Base-by-base conservation (phyloP, 2,113 vertebrate genomes). In the Spermophilus dauricus region DNA sequence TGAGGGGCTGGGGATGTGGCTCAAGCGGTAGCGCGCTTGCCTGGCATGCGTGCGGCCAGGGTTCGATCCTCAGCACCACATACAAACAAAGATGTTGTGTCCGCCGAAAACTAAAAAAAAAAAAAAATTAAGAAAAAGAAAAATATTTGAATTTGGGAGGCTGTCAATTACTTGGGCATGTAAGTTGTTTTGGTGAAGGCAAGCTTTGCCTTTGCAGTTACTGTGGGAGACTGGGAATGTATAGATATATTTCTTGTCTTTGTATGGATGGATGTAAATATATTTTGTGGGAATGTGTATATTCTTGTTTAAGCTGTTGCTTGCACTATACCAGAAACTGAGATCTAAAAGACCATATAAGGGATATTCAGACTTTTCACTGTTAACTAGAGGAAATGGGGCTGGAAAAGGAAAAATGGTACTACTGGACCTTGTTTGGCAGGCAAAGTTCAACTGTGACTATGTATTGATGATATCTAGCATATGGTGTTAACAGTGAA, bases 321-420 rank as follows among this genome's bases (percentile, higher is more conserved):
- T 42, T 85, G 63, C 14, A 67, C 37, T 56, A 4, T 32, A 65
- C 56, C 73, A 76, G 73, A 96, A 81, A 72, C n/a, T 30, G 69
- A 89, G 72, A 89, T 61, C 86, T 42, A 90, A 11, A 24, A 83
- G 81, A 48, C 20, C 34, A 93, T 32, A 93, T 77, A 67, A 92
- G 86, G 11, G 51, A 82, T 65, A 48, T 39, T 70, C 42, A 86
- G 37, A 77, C 32, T 90, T 95, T 89, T 90, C 51, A 77, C 34
- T 75, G 70, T n/a, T 77, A 53, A 77, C 61, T 83, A 78, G 81
- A 86, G 67, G 80, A 94, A 81, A 45, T 86, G 32, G 58, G 58
- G 56, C 58, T 86, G 58, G 58, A 86, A 76, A 93, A 95, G 75
- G 73, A 94, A 94, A 81, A 94, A 88, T n/a, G 45, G 26, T 65